Conservation (phyloP, 2,797 vertebrate genomes). For the Toxotes lorentzi region DNA sequence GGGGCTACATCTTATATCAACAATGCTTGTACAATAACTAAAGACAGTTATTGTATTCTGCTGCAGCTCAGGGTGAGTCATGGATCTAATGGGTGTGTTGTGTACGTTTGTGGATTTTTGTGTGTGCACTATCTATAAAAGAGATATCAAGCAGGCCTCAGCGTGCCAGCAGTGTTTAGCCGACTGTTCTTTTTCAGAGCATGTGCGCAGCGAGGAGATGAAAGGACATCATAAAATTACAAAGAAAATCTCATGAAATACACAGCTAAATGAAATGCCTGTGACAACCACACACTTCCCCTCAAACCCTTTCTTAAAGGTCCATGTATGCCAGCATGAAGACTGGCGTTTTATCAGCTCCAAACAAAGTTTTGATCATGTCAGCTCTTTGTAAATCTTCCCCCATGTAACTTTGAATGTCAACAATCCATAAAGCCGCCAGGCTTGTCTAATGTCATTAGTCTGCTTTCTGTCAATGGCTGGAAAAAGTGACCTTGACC, state of each 20-base stretch:
- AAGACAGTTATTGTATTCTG: slow-evolving; percentile 41
- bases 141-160: slow-evolving; percentile 66
- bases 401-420: slow-evolving; percentile 40
- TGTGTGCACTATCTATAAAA: slow-evolving; percentile 50
- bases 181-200: slow-evolving; percentile 60
- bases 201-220: slow-evolving; percentile 73
- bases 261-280: slow-evolving; percentile 69
- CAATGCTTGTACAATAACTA: slow-evolving; percentile 29
- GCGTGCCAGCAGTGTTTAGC: slow-evolving; percentile 64
- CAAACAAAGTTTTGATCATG: slow-evolving; percentile 52
- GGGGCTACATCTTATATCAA: slow-evolving; percentile 26
- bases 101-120: slow-evolving; percentile 28
- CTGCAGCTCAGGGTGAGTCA: slow-evolving; percentile 55
- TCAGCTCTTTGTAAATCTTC: slow-evolving; percentile 44
- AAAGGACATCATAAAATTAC: slow-evolving; percentile 78
- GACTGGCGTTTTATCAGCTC: slow-evolving; percentile 18
- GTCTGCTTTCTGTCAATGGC: slow-evolving; percentile 52
- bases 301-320: slow-evolving; percentile 39
- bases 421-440: slow-evolving; percentile 51
- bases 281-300: slow-evolving; percentile 45
- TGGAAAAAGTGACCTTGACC: slow-evolving; percentile 67
- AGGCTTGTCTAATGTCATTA: slow-evolving; percentile 39
- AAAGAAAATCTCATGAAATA: slow-evolving; percentile 76
- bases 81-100: slow-evolving; percentile 48
- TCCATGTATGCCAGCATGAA: slow-evolving; percentile 17